Conservation (phyloP, 2,888 invertebrate species). For the Drosophila greeni region DNA sequence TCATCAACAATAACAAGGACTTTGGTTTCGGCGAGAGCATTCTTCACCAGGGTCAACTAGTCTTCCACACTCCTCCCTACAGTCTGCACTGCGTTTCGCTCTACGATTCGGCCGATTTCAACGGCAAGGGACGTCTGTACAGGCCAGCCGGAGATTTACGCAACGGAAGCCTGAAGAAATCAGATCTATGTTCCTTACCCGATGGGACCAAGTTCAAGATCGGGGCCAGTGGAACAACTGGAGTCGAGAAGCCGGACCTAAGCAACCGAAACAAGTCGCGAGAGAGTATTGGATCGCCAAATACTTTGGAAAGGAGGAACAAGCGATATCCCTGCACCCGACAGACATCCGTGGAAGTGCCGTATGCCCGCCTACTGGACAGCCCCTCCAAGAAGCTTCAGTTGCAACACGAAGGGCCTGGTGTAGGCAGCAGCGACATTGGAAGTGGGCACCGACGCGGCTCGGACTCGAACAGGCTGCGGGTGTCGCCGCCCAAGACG, state of each 20-base stretch:
- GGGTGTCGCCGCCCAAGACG: conserved; percentile 86
- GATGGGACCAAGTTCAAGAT: conserved; percentile 73
- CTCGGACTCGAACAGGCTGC: conserved; percentile 77
- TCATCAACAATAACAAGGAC: conserved; percentile 88
- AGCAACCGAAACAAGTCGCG: conserved; percentile 75
- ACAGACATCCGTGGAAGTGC: conserved; percentile 81
- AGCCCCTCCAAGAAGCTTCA: conserved; percentile 79
- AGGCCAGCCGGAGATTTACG: conserved; percentile 73
- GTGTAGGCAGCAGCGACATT: conserved; percentile 80
- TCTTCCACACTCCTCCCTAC: conserved; percentile 94
- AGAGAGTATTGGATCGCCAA: conserved; percentile 78
- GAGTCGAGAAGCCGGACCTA: conserved; percentile 65
- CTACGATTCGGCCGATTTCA: conserved; percentile 82
- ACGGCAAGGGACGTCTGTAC: conserved; percentile 77
- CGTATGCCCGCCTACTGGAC: conserved; percentile 89
- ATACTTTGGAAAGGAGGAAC: conserved; percentile 78
- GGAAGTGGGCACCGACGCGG: conserved; percentile 81
- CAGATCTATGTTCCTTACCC: conserved; percentile 68
- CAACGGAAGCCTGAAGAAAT: conserved; percentile 76
- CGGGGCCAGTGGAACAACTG: conserved; percentile 54
- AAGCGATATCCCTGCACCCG: conserved; percentile 82
- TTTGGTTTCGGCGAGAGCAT: conserved; percentile 97
- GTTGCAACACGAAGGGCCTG: conserved; percentile 77
- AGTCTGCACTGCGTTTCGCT: conserved; percentile 87
- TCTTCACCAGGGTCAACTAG: conserved; percentile 89